Evolutionary conservation across 2,888 invertebrate genomes (phyloP), one percentile per base, ranked within the genome.

Genomic region (Xestia xanthographa): DNA sequence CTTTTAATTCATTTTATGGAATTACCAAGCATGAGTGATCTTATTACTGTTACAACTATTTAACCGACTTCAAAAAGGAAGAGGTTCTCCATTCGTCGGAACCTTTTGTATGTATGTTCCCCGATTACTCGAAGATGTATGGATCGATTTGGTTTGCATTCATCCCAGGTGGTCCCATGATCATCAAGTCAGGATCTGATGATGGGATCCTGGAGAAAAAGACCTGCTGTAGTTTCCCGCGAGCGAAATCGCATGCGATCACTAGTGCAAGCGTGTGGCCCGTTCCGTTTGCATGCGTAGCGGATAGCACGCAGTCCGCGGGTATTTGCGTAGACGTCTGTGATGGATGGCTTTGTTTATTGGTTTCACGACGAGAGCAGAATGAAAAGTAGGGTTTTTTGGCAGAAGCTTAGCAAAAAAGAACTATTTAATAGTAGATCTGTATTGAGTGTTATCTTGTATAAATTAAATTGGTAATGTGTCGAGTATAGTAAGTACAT

Each of bases 301-400:
- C 82, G 56, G 72, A 14, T 26, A 67, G 45, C 43, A 9, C 58
- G 45, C 58, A n/a, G 48, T 60, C 11, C 63, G 66, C 43, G 26
- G 22, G 63, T 56, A 60, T 74, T 66, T 65, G 62, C 66, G 66
- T 26, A 45, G 45, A 62, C 63, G 14, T 12, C 62, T 29, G 26
- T 81, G 79, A 87, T 82, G 77, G 74, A 87, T 87, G 79, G 50
- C 65, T 78, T 66, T 60, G 67, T 79, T 82, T 86, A 86, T 87
- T 87, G 80, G 29, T 75, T 78, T 65, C 60, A 17, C 34, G n/a
- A 14, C 63, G 66, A 77, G 48, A 22, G 6, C 20, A 22, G 74
- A 66, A 77, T 83, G 3, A 41, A 41, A 63, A 26, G 41, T 41
- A n/a, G 17, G 1, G 4, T 45, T 58, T 66, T 56, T 70, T 48